Evolutionary conservation across 2,113 vertebrate genomes (phyloP), one percentile per base, ranked within the genome.

Genomic region (Hydrolagus affinis): DNA sequence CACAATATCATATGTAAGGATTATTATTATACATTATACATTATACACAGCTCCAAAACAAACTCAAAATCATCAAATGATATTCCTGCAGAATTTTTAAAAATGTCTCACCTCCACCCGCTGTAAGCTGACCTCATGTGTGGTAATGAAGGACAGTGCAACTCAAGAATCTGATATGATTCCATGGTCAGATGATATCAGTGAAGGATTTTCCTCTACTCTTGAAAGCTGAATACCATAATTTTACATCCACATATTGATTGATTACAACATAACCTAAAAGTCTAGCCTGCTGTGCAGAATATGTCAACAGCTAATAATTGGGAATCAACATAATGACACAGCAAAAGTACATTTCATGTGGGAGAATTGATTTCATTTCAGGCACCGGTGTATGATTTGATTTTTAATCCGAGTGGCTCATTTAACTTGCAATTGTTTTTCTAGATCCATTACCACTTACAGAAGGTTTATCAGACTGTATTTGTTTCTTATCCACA

Each of bases 361-460:
- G 11, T 68, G 64, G 62, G 8, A 23, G 78, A 83, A 83, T 68
- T 83, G 15, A 32, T 83, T 83, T 83, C 8, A 83, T 83, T 32
- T 68, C 25, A 14, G 28, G 14, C 17, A 8, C n/a, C 64, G 59
- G 7, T 64, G 7, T 17, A 80, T 28, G 64, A 80, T 80, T 80
- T 80, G 77, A 80, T 62, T 64, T 59, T 60, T 80, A 80, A 80
- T 80, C 77, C 60, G 64, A 83, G 62, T 83, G 32, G 78, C 25
- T 17, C 78, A 66, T 62, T 83, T 66, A 66, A 83, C 19, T 66
- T 83, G 25, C 32, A 83, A 66, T 83, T 28, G 66, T 83, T 83
- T 77, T 83, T 83, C 78, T 11, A 66, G 60, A 15, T 66, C 78
- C 21, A 66, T 83, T 83, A 28, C 28, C 25, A 83, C 60, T 64